Evolutionary conservation across 1,140 invertebrate species (phyloP), one percentile per base, ranked within the genome.

Genomic region (Bacillus rossius): DNA sequence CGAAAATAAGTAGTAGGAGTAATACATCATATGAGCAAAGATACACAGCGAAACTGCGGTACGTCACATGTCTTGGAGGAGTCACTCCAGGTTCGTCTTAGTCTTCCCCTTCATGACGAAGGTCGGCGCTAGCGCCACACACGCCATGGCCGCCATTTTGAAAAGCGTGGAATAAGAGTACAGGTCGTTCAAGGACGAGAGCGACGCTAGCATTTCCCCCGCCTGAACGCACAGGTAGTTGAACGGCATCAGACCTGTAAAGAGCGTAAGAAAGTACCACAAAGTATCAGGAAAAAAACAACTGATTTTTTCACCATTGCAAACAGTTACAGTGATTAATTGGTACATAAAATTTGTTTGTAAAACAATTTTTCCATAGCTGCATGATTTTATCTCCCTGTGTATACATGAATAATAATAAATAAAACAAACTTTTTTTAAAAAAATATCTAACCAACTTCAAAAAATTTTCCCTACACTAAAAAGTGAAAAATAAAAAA

Each of bases 141-240:
- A 16, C 1, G 84, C 81, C 45, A 84, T 71, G 2, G 67, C 68
- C n/a, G 71, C 63, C 25, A 85, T 63, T 61, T 80, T 78, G 0
- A 80, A 23, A 51, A 81, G 65, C 7, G 73, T 81, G 49, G 65
- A 64, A 10, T 65, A 66, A 34, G 74, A 78, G 62, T 84, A 80
- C 8, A 86, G 70, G 65, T 85, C 81, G 59, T 81, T 73, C 53
- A 83, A 63, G 0, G 79, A 79, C 20, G 66, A 63, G n/a, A 86
- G 66, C 55, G 80, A 69, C 14, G 76, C 73, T 13, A 86, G 63
- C 61, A 85, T 75, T 41, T 71, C 76, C 0, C 84, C 84, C 2
- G 84, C 80, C 64, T 84, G 77, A 8, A 83, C 80, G 62, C 83
- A 84, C 25, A 86, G 73, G 64, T 82, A 84, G 63, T 85, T 86